Base-by-base conservation (phyloP, 1,140 invertebrate genomes). In the Anthonomus grandis region DNA sequence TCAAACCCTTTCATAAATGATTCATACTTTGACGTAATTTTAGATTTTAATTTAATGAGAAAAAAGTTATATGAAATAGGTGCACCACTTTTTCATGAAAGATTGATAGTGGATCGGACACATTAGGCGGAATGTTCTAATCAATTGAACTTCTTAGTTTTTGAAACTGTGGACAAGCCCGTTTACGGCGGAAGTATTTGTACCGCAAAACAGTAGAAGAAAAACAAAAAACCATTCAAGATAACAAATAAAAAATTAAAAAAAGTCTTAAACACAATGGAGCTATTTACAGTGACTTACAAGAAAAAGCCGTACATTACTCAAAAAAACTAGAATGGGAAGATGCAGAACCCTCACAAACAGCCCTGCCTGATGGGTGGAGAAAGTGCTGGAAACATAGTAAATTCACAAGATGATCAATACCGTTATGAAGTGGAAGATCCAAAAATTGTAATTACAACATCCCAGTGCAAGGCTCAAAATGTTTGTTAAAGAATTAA, bases 381-480 rank as follows among this genome's bases (percentile, higher is more conserved):
- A 49, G 84, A 82, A 70, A 86, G 84, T 48, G 86, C 86, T 34
- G 78, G 83, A 9, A 78, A 83, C 44, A 81, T 80, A 2, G 76
- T 78, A 2, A 86, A 83, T 38, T 84, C 85, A 59, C 85, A 93
- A 68, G 95, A 98, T 78, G 95, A 99, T 74, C 96, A 99, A 70
- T 99, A 98, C 70, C 81, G 92, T 63, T 99, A 91, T 86, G 97
- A 97, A 10, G 90, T 96, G 1, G 91, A 97, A 64, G 91, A 99
- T 77, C 97, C 97, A 0, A 98, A 98, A 79, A 91, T 99, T 48
- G 90, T 99, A 70, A 86, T 99, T 10, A 99, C 97, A 0, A 99
- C 97, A 99, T 72, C 97, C 97, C 0, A 98, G 94, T 67, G 87
- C 95, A 0, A 83, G 90, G 53, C 75, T 99, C 1, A 99, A 98